Evolutionary conservation across 2,888 invertebrate genomes (phyloP).

Genomic region (Drosophila ustulata): DNA sequence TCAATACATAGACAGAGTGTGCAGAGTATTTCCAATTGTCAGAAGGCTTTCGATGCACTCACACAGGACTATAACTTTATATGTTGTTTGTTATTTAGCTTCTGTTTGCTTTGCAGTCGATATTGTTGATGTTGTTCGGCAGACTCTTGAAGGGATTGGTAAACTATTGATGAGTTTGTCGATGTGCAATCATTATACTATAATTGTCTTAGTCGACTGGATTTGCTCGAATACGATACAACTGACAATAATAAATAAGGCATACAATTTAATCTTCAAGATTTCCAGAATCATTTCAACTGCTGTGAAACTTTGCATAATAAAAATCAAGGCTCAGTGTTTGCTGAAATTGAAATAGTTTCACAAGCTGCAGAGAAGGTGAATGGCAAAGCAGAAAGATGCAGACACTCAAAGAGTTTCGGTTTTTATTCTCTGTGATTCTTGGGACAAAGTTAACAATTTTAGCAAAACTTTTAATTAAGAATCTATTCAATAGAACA

Average conservation of each 20-base stretch:
- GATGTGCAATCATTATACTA: not conserved
- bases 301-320: conserved; percentile 17
- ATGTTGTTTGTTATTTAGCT: conserved; percentile 31
- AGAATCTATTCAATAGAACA: conserved; percentile 41
- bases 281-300: not conserved
- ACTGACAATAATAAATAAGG: not conserved
- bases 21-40: conserved; percentile 52
- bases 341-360: conserved; percentile 72
- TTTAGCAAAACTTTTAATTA: conserved; percentile 73
- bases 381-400: conserved; percentile 29
- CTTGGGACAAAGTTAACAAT: conserved; percentile 49
- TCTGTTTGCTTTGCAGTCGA: conserved; percentile 37
- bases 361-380: conserved; percentile 43
- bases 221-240: conserved; percentile 1
- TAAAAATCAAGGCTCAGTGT: conserved; percentile 28
- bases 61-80: conserved; percentile 3
- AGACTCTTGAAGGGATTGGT: conserved; percentile 21
- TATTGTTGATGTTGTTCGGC: conserved; percentile 31
- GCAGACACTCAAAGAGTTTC: not conserved
- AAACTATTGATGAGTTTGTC: conserved; percentile 24
- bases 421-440: conserved; percentile 16
- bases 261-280: not conserved
- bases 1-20: not conserved
- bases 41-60: conserved; percentile 28
- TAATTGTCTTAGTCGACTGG: not conserved